Base-by-base conservation (phyloP, 2,113 vertebrate genomes). In the Hippocampus abdominalis region DNA sequence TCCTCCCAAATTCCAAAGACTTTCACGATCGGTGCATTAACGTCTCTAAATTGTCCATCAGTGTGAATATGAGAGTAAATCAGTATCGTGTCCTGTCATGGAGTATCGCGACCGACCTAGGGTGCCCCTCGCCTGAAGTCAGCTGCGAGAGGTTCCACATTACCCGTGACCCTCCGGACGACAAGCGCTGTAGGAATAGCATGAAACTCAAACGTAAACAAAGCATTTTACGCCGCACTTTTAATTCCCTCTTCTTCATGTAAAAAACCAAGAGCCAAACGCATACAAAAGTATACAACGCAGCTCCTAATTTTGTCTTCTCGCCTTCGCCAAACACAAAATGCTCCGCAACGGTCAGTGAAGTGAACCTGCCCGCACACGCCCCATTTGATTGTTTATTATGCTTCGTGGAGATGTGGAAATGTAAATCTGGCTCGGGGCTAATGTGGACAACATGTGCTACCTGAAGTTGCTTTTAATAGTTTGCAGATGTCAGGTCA, bases 401-500 rank as follows among this genome's bases (percentile, higher is more conserved):
- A 95, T 92, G 90, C 93, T 93, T 93, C 91, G 92, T 90, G 91
- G 92, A 91, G 91, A 93, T 92, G 92, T 93, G 93, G 92, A 94
- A 91, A 93, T 93, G 89, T 94, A 92, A 93, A 94, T 86, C 91
- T 92, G 74, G 86, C 89, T 81, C 70, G 78, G 68, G 92, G 91
- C 91, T 94, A 94, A 93, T 94, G 92, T 94, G 93, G 94, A 80
- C 91, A 92, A 92, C 94, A 94, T 91, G 91, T 95, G 94, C 93
- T 96, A 96, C 94, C 94, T 96, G 94, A 93, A 93, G 87, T 92
- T 79, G 49, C 82, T 81, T 87, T 91, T 96, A 96, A 94, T 95
- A 90, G 91, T 78, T 96, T 92, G 90, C 95, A 96, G 94, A 95
- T 94, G 94, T 93, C 91, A 85, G 81, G 78, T 81, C 62, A 75